Conservation (phyloP, 2,113 vertebrate genomes). For the Ginglymostoma cirratum region DNA sequence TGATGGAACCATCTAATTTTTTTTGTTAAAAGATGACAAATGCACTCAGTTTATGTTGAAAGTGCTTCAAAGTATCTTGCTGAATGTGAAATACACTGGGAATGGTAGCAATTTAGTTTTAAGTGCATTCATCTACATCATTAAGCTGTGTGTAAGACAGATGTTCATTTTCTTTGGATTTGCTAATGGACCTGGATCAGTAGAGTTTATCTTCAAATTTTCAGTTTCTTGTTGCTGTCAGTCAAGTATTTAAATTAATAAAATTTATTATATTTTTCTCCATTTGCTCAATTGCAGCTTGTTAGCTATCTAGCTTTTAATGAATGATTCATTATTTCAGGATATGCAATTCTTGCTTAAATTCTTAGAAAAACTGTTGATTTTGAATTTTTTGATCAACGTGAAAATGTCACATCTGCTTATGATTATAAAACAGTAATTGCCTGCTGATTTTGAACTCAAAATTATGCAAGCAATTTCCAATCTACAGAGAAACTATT, state of each 20-base stretch:
- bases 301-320: background rate
- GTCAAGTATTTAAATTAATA: conserved; percentile 31
- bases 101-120: conserved; percentile 12
- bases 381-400: conserved; percentile 18
- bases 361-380: background rate
- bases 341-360: background rate
- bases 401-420: background rate
- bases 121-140: background rate
- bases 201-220: background rate
- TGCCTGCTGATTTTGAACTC: background rate
- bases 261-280: background rate
- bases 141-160: conserved; percentile 2
- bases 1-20: background rate
- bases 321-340: background rate
- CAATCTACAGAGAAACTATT: background rate
- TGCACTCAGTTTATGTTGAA: background rate
- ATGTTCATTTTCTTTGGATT: conserved; percentile 20
- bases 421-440: background rate
- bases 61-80: background rate
- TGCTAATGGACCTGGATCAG: background rate
- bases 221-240: background rate
- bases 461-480: background rate
- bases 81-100: conserved; percentile 4
- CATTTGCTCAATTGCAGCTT: background rate
- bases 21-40: background rate